Percentiles rank a stretch among this genome's conserved stretches.
Evolutionary conservation across 1,140 invertebrate species (phyloP).

Genomic region (Dendrolimus punctatus): DNA sequence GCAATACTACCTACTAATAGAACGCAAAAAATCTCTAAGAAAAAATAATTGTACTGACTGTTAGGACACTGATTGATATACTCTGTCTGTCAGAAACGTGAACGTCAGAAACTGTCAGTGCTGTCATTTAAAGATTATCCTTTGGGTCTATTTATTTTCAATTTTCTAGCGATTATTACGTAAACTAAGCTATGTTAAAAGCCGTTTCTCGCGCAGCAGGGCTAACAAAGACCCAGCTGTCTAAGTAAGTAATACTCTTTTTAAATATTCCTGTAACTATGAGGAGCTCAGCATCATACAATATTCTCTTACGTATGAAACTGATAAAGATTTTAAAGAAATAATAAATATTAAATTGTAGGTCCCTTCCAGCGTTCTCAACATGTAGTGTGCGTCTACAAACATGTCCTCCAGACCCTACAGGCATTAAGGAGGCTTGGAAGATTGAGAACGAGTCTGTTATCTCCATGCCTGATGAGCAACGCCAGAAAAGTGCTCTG

Average conservation of each 20-base stretch:
- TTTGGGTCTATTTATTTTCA: background rate
- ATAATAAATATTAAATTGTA: constrained; percentile 22
- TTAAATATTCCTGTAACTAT: too few species aligned
- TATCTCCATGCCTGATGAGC: constrained; percentile 70
- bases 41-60: too few species aligned
- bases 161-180: constrained; percentile 14
- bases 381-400: constrained; percentile 22
- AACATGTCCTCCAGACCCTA: constrained; percentile 23
- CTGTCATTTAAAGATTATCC: background rate
- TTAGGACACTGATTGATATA: too few species aligned
- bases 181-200: constrained; percentile 39
- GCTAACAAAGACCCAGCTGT: constrained; percentile 32
- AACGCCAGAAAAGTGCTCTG: constrained; percentile 67
- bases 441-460: constrained; percentile 67
- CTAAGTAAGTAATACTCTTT: constrained; percentile 27
- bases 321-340: background rate
- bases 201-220: constrained; percentile 25
- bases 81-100: background rate
- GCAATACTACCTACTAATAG: too few species aligned
- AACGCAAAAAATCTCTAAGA: too few species aligned
- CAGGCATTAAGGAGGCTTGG: constrained; percentile 53
- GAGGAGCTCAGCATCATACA: too few species aligned
- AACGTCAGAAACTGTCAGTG: background rate
- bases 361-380: constrained; percentile 44
- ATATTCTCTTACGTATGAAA: too few species aligned